phyloP scores from a whole-genome alignment of 1,140 invertebrate genomes.

The Diachasmimorpha longicaudata region DNA sequence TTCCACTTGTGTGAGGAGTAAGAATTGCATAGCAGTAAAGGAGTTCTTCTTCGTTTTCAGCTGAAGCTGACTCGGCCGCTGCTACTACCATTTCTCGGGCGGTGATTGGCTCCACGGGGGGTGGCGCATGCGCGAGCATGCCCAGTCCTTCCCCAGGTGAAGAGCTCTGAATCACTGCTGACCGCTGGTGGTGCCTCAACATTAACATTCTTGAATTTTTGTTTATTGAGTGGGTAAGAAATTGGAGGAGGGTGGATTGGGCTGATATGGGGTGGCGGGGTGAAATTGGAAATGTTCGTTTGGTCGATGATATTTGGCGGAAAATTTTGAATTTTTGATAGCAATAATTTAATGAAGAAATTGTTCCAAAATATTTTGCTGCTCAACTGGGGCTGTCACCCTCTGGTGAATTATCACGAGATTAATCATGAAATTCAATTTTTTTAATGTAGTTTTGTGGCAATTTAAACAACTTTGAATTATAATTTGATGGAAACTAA shows the following conservation, averaged over 20 bases:
- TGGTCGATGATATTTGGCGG: too few species aligned
- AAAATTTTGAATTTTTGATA: too few species aligned
- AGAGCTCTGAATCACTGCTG: neutral
- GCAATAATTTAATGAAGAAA: too few species aligned
- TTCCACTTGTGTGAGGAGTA: constrained; percentile 33
- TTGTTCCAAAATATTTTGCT: too few species aligned
- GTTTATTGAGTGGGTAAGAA: neutral
- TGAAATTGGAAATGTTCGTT: neutral
- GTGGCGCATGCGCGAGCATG: constrained; percentile 51
- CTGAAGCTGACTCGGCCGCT: constrained; percentile 46
- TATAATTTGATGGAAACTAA: too few species aligned
- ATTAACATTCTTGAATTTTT: neutral
- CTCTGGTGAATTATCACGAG: too few species aligned
- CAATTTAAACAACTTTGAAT: too few species aligned
- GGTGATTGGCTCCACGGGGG: constrained; percentile 60
- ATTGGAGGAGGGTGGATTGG: neutral
- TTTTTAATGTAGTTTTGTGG: too few species aligned
- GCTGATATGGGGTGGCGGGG: neutral
- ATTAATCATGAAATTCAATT: too few species aligned
- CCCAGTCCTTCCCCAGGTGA: neutral
- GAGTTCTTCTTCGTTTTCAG: constrained; percentile 7
- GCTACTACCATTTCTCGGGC: constrained; percentile 59
- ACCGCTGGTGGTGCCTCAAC: neutral
- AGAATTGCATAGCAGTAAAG: constrained; percentile 8
- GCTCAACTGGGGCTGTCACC: too few species aligned